Evolutionary conservation across 2,113 vertebrate species (phyloP).

Genomic region (Cavia porcellus): DNA sequence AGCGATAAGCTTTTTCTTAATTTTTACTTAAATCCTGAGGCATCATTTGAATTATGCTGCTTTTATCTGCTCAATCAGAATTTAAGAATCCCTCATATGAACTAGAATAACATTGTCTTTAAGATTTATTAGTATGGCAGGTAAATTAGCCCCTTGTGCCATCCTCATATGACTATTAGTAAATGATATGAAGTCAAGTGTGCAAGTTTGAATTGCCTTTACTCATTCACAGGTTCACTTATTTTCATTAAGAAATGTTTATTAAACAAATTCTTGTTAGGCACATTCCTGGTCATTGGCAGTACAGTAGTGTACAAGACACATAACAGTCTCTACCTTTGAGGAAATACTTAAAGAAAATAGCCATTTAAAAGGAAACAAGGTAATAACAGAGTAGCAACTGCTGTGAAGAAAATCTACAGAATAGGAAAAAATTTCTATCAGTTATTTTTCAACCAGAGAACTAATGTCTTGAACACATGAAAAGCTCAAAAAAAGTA

Average conservation of each 20-base stretch:
- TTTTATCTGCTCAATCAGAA: background rate
- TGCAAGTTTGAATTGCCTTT: background rate
- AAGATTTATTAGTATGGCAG: background rate
- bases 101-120: background rate
- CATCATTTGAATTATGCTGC: background rate
- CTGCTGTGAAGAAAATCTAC: background rate
- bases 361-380: background rate
- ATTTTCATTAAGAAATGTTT: slow-evolving; percentile 23
- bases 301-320: background rate
- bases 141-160: background rate
- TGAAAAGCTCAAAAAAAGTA: background rate
- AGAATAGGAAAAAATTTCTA: background rate
- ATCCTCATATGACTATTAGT: background rate
- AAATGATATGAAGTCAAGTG: background rate
- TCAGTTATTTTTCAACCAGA: background rate
- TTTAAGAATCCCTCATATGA: background rate
- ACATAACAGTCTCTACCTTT: background rate
- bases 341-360: background rate
- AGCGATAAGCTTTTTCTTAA: background rate
- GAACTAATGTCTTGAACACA: background rate
- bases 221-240: background rate
- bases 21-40: background rate
- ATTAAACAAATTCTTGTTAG: background rate
- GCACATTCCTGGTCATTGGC: background rate
- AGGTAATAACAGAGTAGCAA: background rate